phyloP scores from a whole-genome alignment of 2,797 vertebrate genomes.

The Hydrocynus forskahlii region DNA sequence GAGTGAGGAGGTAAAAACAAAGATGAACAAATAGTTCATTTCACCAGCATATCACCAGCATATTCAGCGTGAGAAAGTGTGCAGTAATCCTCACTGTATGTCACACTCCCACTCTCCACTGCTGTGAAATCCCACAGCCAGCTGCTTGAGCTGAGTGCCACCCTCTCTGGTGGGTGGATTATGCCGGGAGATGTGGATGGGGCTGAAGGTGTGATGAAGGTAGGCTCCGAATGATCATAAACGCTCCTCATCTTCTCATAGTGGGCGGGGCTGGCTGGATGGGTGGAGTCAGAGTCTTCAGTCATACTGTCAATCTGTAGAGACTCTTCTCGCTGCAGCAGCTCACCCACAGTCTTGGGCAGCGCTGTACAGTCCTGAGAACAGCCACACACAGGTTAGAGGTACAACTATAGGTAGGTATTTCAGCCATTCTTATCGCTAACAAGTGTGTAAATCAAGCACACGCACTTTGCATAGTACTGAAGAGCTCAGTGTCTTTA shows the following conservation, averaged over 20 bases:
- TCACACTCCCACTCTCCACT: neutral
- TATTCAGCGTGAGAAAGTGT: neutral
- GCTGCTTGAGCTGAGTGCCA: slow-evolving; percentile 62
- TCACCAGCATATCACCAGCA: too few species aligned
- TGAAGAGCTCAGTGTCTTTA: too few species aligned
- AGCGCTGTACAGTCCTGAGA: slow-evolving; percentile 69
- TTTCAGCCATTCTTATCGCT: too few species aligned
- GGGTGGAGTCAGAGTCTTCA: slow-evolving; percentile 37
- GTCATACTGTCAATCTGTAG: slow-evolving; percentile 67
- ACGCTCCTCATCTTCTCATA: slow-evolving; percentile 20
- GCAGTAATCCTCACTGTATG: slow-evolving; percentile 18
- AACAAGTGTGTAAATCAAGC: too few species aligned
- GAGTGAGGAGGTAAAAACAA: too few species aligned
- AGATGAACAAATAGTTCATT: too few species aligned
- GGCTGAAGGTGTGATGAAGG: neutral
- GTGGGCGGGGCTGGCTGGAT: neutral
- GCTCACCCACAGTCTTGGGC: slow-evolving; percentile 44
- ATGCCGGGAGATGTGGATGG: neutral
- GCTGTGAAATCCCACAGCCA: slow-evolving; percentile 58
- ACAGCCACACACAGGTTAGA: neutral
- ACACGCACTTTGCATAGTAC: neutral
- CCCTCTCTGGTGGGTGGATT: slow-evolving; percentile 24
- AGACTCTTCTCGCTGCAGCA: slow-evolving; percentile 64
- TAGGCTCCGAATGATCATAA: slow-evolving; percentile 38
- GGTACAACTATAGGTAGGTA: neutral